Percentiles rank a stretch among this genome's conserved stretches.
phyloP scores from a whole-genome alignment of 2,113 vertebrate species.

The Nicator chloris region DNA sequence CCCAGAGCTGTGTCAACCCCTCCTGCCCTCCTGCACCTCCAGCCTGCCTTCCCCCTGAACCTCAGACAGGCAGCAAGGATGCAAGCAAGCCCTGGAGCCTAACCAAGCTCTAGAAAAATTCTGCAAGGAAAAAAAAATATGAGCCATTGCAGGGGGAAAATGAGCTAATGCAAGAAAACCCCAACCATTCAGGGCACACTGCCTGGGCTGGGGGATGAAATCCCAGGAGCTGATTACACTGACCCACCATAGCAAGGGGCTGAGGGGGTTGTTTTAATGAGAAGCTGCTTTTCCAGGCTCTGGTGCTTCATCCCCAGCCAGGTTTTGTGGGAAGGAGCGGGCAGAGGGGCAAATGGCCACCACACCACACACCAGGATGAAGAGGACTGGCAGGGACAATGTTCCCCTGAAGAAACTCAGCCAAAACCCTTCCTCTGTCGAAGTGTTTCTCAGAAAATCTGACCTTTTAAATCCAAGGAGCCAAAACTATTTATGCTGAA shows the following conservation, averaged over 20 bases:
- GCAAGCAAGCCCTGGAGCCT: not conserved
- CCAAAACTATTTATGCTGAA: not conserved
- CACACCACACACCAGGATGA: accelerated
- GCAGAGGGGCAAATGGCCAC: not conserved
- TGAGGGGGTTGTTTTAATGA: not conserved
- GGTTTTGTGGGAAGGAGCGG: not conserved
- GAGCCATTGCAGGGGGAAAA: not conserved
- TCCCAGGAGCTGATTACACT: not conserved
- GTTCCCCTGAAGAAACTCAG: not conserved
- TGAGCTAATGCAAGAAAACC: not conserved
- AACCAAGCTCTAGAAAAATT: not conserved
- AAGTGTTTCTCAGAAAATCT: not conserved
- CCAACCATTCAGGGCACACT: accelerated
- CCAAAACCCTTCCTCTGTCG: not conserved
- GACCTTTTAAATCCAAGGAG: not conserved
- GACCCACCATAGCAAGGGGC: not conserved
- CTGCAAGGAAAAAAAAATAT: not conserved
- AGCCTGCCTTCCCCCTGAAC: not conserved
- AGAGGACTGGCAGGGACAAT: not conserved
- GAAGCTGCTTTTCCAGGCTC: not conserved
- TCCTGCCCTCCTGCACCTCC: not conserved
- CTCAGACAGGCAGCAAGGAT: not conserved
- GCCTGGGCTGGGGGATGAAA: not conserved
- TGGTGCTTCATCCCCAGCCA: not conserved
- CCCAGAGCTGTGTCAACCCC: not conserved